Evolutionary conservation across 2,888 invertebrate species (phyloP).

Genomic region (Deilephila elpenor): DNA sequence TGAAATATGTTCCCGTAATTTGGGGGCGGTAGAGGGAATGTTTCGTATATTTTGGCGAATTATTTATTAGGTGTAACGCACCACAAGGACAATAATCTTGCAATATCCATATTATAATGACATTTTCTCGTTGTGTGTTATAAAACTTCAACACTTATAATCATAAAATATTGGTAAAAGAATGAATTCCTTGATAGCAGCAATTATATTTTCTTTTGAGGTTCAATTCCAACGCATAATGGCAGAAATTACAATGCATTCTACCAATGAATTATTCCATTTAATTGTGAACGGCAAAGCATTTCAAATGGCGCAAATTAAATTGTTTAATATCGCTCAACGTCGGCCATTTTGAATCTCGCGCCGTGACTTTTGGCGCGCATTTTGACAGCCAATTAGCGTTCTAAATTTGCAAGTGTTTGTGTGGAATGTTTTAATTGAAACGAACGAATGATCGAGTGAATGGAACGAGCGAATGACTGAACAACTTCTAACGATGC

Average conservation of each 20-base stretch:
- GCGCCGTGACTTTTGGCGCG: conserved; percentile 65
- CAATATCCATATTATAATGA: no score
- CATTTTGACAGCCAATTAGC: conserved; percentile 62
- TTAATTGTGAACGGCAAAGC: conserved; percentile 53
- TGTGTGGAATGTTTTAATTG: conserved; percentile 52
- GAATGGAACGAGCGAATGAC: conserved; percentile 52
- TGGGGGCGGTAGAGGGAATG: not conserved
- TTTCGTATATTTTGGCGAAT: no score
- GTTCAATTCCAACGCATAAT: conserved; percentile 23
- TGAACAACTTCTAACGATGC: conserved; percentile 54
- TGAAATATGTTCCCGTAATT: conserved; percentile 16
- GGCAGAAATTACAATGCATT: conserved; percentile 51
- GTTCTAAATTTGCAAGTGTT: conserved; percentile 56
- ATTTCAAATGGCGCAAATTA: conserved; percentile 59
- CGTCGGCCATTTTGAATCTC: conserved; percentile 64
- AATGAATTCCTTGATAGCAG: no score
- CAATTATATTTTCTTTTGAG: conserved; percentile 6
- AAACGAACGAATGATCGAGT: conserved; percentile 46
- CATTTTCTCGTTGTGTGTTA: no score
- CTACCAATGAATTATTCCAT: conserved; percentile 53
- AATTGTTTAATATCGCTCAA: conserved; percentile 58
- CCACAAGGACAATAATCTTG: no score
- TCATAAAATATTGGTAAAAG: no score
- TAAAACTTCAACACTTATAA: no score
- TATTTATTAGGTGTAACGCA: not conserved